Percentiles rank a stretch among this genome's conserved stretches.
Conservation (phyloP, 1,140 invertebrate genomes). For the Drosophila equinoxialis region DNA sequence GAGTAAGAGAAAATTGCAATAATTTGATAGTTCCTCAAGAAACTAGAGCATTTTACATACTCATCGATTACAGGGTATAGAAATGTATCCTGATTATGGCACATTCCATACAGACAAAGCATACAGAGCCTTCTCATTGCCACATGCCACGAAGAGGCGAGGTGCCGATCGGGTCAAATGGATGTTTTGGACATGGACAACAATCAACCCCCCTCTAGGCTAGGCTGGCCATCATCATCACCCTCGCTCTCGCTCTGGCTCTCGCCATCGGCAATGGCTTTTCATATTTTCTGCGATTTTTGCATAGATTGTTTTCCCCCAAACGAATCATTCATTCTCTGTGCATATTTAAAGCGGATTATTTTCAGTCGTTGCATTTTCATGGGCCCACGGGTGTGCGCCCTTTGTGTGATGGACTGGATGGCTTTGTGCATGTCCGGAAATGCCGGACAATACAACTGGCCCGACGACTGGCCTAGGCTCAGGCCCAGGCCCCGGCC, state of each 20-base stretch:
- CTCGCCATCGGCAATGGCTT: conserved; percentile 6
- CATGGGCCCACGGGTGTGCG: conserved; percentile 53
- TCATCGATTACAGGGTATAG: not conserved
- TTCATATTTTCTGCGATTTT: conserved; percentile 33
- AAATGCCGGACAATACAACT: conserved; percentile 66
- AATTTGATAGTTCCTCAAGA: not conserved
- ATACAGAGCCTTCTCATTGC: not conserved
- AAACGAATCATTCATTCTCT: conserved; percentile 43
- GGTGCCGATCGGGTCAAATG: conserved; percentile 66
- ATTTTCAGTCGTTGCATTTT: conserved; percentile 49
- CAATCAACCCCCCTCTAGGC: conserved; percentile 22
- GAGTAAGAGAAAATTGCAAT: too few relatives aligned
- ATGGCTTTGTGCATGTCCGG: conserved; percentile 38
- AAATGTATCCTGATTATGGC: conserved; percentile 31
- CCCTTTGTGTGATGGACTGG: conserved; percentile 1
- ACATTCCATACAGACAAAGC: conserved; percentile 15
- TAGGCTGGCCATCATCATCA: not conserved
- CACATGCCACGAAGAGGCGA: conserved; percentile 12
- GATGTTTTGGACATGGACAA: conserved; percentile 40
- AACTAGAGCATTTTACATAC: not conserved
- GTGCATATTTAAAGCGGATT: conserved; percentile 75
- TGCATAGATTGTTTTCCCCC: conserved; percentile 56
- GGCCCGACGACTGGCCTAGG: not conserved
- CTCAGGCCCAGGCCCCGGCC: not conserved
- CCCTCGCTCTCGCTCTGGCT: not conserved